Percentiles rank a stretch among this genome's conserved stretches.
phyloP scores from a whole-genome alignment of 2,113 vertebrate species.

The Anolis sagrei region DNA sequence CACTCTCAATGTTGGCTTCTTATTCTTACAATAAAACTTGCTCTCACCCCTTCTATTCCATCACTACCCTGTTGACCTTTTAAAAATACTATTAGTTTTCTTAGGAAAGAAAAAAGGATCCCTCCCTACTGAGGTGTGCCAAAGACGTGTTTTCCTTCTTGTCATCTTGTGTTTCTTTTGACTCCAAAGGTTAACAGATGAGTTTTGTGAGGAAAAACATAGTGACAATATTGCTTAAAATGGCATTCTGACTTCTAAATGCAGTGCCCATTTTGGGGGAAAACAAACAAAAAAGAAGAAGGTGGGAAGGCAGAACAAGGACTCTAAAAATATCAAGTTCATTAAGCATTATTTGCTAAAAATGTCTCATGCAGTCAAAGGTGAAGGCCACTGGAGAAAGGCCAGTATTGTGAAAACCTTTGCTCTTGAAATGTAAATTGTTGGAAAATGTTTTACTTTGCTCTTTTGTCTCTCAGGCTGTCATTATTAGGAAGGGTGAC shows the following conservation, averaged over 20 bases:
- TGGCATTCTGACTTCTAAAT: not conserved
- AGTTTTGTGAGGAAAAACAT: conserved; percentile 2
- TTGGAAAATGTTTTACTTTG: not conserved
- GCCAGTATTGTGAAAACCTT: conserved; percentile 46
- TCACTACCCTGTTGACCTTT: not conserved
- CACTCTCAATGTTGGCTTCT: conserved; percentile 8
- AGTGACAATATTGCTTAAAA: not conserved
- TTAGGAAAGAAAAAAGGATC: not conserved
- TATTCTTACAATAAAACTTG: conserved; percentile 12
- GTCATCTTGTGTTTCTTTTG: not conserved
- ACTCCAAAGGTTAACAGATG: conserved; percentile 1
- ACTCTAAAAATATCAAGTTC: conserved; percentile 29
- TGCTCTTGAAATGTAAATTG: not conserved
- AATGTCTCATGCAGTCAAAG: not conserved
- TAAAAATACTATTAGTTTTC: not conserved
- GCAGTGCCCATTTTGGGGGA: not conserved
- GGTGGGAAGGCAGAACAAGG: not conserved
- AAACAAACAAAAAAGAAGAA: not conserved
- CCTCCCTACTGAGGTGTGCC: conserved; percentile 13
- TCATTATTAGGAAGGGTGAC: not conserved
- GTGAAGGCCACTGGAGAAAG: conserved; percentile 40
- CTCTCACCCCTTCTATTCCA: not conserved
- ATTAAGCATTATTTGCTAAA: conserved; percentile 33
- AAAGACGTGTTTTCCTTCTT: conserved; percentile 19
- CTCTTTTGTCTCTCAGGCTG: not conserved